Conservation (phyloP, 37 sponge, comb jelly and placozoan species). For the Diacarnus erythraeanus region DNA sequence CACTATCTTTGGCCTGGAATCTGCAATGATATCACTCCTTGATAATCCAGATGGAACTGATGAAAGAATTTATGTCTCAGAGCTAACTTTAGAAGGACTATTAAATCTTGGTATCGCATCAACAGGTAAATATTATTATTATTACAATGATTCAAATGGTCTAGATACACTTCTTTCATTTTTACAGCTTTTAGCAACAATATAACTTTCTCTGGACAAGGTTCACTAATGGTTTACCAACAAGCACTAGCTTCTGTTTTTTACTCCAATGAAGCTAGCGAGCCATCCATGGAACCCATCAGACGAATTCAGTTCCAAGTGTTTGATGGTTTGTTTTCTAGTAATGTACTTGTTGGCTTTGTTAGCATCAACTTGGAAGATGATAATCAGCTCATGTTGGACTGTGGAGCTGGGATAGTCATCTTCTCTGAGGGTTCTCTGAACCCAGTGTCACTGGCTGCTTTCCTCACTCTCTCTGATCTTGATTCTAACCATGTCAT, state of each 20-base stretch:
- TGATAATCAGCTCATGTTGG: slow-evolving; percentile 33
- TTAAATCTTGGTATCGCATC: not conserved
- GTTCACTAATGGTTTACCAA: slow-evolving; percentile 21
- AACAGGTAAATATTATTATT: not conserved
- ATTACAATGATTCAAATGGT: not conserved
- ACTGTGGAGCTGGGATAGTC: slow-evolving; percentile 25
- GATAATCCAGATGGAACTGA: slow-evolving; percentile 27
- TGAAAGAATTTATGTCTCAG: slow-evolving; percentile 16
- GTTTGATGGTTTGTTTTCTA: slow-evolving; percentile 50
- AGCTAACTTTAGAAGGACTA: not conserved
- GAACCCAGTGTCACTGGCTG: slow-evolving; percentile 18
- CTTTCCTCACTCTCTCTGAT: slow-evolving; percentile 22
- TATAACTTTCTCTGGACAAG: slow-evolving; percentile 28
- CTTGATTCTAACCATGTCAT: slow-evolving; percentile 45
- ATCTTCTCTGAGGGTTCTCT: slow-evolving; percentile 36
- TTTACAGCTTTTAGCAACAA: slow-evolving; percentile 5
- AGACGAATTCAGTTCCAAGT: slow-evolving; percentile 30
- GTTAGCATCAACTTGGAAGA: slow-evolving; percentile 20
- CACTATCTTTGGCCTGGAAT: slow-evolving; percentile 22
- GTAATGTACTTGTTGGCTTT: slow-evolving; percentile 24
- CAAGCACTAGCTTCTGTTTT: slow-evolving; percentile 26
- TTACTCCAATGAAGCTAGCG: slow-evolving; percentile 46
- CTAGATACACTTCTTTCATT: not conserved
- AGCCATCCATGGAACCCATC: slow-evolving; percentile 26
- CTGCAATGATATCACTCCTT: slow-evolving; percentile 27